Percentiles rank a stretch among this genome's conserved stretches.
These are phyloP conservation scores for Meda fulgida DNA, from an alignment of 2,797 vertebrate species.

Conservation along the genomic window DNA sequence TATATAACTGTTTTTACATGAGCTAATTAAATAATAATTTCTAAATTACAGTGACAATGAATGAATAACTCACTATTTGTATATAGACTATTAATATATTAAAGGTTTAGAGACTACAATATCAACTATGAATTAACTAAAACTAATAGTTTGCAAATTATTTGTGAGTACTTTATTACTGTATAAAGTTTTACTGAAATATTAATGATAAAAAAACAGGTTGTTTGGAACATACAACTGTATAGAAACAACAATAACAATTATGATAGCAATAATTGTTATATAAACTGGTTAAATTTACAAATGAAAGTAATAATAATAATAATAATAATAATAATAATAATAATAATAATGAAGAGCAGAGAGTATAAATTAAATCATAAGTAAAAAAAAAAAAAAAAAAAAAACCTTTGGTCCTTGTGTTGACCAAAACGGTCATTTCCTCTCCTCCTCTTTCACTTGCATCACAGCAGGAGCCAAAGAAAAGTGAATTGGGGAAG, in stretches of 20 bases:
- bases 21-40: not conserved
- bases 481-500: constrained; percentile 37
- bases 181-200: not conserved
- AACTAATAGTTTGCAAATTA: not conserved
- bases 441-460: not conserved
- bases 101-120: not conserved
- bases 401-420: not conserved
- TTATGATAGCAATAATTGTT: too few relatives aligned
- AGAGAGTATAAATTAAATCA: too few relatives aligned
- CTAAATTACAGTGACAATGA: not conserved
- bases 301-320: too few relatives aligned
- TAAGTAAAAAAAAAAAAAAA: too few relatives aligned
- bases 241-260: too few relatives aligned
- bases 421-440: not conserved
- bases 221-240: not conserved
- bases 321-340: too few relatives aligned
- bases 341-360: too few relatives aligned
- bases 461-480: not conserved
- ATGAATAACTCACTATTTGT: not conserved
- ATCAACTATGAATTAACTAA: not conserved
- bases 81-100: not conserved
- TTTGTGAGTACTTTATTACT: too few relatives aligned
- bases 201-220: not conserved
- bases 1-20: not conserved
- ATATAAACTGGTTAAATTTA: too few relatives aligned